phyloP scores from a whole-genome alignment of 2,797 vertebrate species.

The Bradypus variegatus region DNA sequence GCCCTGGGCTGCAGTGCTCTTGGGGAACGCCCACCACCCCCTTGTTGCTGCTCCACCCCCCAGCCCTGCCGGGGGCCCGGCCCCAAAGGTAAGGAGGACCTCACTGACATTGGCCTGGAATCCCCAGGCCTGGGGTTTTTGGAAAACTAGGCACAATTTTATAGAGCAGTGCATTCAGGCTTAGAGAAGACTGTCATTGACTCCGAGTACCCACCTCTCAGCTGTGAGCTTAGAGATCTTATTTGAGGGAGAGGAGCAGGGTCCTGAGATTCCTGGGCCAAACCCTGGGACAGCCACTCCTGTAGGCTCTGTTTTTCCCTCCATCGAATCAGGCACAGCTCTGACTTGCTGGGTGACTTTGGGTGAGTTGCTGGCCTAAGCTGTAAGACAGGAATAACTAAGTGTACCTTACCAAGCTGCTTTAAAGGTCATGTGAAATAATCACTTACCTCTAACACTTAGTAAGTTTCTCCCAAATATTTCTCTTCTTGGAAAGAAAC shows the following conservation, averaged over 20 bases:
- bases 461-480: not conserved
- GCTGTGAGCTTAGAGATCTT: not conserved
- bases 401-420: not conserved
- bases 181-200: not conserved
- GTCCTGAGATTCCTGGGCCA: not conserved
- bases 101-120: not conserved
- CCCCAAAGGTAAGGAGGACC: slow-evolving; percentile 57
- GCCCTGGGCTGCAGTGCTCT: slow-evolving; percentile 68
- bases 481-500: slow-evolving; percentile 13
- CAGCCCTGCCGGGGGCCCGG: slow-evolving; percentile 51
- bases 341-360: not conserved
- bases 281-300: too few relatives aligned
- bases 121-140: not conserved
- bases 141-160: not conserved
- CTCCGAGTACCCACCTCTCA: not conserved
- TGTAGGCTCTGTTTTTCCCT: not conserved
- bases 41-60: slow-evolving; percentile 65
- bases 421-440: not conserved
- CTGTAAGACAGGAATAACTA: not conserved
- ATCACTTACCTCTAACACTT: not conserved
- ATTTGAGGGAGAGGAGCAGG: not conserved
- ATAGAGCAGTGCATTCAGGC: not conserved
- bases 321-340: not conserved
- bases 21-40: slow-evolving; percentile 72
- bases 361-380: not conserved